Evolutionary conservation across 1,140 invertebrate genomes (phyloP).

Genomic region (Phenacoccus solenopsis): DNA sequence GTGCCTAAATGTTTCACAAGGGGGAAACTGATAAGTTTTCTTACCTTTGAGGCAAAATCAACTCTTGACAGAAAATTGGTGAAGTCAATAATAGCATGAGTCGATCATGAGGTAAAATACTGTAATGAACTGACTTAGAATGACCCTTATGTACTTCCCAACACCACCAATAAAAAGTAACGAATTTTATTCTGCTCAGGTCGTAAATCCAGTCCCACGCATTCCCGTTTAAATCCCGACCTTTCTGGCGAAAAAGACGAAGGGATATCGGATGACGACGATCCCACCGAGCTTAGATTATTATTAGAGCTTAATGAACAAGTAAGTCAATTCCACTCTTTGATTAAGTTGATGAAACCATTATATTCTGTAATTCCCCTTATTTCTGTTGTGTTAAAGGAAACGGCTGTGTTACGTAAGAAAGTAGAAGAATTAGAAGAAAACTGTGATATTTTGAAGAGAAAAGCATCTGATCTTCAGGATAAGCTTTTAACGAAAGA

Average conservation of each 20-base stretch:
- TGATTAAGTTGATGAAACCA: background rate
- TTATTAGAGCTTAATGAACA: constrained; percentile 79
- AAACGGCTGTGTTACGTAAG: constrained; percentile 61
- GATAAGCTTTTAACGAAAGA: constrained; percentile 43
- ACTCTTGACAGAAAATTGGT: too few species aligned
- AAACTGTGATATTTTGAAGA: constrained; percentile 58
- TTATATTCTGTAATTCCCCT: background rate
- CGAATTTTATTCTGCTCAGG: constrained; percentile 39
- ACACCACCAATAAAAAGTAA: too few species aligned
- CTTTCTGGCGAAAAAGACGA: constrained; percentile 53
- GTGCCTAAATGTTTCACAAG: too few species aligned
- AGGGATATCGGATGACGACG: constrained; percentile 59
- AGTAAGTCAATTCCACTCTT: constrained; percentile 33
- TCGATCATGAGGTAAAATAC: too few species aligned
- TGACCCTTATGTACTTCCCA: too few species aligned
- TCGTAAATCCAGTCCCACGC: constrained; percentile 45
- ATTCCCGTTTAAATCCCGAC: constrained; percentile 44
- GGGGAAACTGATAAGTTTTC: too few species aligned
- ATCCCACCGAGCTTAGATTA: constrained; percentile 58
- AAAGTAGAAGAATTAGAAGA: constrained; percentile 75
- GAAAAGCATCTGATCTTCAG: constrained; percentile 61
- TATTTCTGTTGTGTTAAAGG: constrained; percentile 36
- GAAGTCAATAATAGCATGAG: too few species aligned
- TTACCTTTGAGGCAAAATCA: too few species aligned
- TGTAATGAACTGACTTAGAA: too few species aligned